Percentiles rank a stretch among this genome's conserved stretches.
Evolutionary conservation across 2,797 vertebrate species (phyloP).

Genomic region (Sternarchorhynchus goeldii): DNA sequence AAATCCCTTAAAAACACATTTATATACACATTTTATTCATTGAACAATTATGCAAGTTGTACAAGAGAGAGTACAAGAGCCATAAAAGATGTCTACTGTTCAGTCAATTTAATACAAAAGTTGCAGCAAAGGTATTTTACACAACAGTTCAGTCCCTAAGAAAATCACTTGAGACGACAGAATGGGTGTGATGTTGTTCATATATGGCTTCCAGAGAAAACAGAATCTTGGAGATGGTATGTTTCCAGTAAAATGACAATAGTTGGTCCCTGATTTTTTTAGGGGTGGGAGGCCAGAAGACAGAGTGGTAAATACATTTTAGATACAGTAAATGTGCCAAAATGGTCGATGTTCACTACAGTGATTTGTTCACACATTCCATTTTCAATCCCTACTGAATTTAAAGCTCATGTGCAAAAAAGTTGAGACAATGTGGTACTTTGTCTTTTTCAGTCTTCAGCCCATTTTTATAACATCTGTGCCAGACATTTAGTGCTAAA

Average conservation of each 20-base stretch:
- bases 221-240: slow-evolving; percentile 16
- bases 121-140: slow-evolving; percentile 4
- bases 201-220: slow-evolving; percentile 1
- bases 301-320: slow-evolving; percentile 34
- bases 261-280: slow-evolving; percentile 32
- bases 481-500: too few relatives aligned
- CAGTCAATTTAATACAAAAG: slow-evolving; percentile 5
- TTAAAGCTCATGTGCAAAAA: slow-evolving; percentile 37
- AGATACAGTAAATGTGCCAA: slow-evolving; percentile 26
- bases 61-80: slow-evolving; percentile 1
- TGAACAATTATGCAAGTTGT: not conserved
- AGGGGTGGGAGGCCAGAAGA: slow-evolving; percentile 13
- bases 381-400: slow-evolving; percentile 6
- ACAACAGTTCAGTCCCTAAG: slow-evolving; percentile 13
- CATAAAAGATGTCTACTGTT: not conserved
- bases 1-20: too few relatives aligned
- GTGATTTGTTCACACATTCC: slow-evolving; percentile 33
- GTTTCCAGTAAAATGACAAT: slow-evolving; percentile 30
- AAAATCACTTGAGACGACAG: not conserved
- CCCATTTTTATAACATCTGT: not conserved
- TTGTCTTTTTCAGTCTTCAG: not conserved
- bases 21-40: not conserved
- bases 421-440: slow-evolving; percentile 2
- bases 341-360: slow-evolving; percentile 20
- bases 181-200: slow-evolving; percentile 8